Base-by-base conservation (phyloP, 2,888 invertebrate genomes). In the Trilocha varians region DNA sequence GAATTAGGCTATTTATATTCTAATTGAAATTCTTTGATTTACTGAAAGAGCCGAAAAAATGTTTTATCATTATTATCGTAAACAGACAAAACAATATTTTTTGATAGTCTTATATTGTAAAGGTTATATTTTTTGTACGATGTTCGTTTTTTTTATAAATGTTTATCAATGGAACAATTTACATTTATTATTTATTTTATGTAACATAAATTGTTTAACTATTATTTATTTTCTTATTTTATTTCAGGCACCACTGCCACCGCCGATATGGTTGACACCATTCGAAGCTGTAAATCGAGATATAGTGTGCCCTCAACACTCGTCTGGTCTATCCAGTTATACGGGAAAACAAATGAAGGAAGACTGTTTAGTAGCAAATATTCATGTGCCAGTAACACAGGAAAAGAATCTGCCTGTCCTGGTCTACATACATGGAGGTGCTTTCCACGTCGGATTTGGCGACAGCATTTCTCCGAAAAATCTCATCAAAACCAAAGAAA, bases 371-470 rank as follows among this genome's bases (percentile, higher is more conserved):
- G 56, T 72, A 16, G 57, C 73, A 3, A 82, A 70, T 47, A 59
- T 82, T 3, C 76, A 62, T 36, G 65, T 70, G 0, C 74, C 77
- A 3, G 58, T 68, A 25, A 68, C 65, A 18, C 40, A 48, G 33
- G 52, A 55, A 18, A 54, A 40, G 3, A 57, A 64, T 15, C 44
- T 72, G 3, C 72, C 85, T 3, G 86, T 86, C 1, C 46, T 84
- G 18, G 72, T 85, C 8, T 57, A 64, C 36, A 57, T 86, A 2
- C 87, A 86, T 38, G 83, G 83, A 13, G 86, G 85, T 6, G 78
- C 64, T 2, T 84, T 66, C 43, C 58, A 71, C 50, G 34, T 61
- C 1, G 84, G 82, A 2, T 60, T 43, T 32, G 74, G 78, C 0
- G 56, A 68, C 43, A 47, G 42, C 18, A 5, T 57, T 0, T 50